Evolutionary conservation across 1,140 invertebrate genomes (phyloP).

Genomic region (Latrodectus geometricus): DNA sequence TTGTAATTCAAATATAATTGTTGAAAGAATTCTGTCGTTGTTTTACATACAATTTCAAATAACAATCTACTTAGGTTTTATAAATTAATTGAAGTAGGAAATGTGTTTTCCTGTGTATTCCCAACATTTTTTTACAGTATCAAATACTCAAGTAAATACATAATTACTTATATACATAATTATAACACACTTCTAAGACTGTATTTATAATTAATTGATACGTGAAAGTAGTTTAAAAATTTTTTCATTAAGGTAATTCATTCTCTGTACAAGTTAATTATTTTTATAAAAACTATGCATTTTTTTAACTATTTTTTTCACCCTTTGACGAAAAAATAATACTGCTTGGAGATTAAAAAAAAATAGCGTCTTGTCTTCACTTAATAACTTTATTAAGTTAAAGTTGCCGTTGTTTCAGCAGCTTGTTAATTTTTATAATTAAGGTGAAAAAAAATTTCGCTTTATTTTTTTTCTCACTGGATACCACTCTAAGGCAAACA

Average conservation of each 20-base stretch:
- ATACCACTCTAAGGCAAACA: conserved; percentile 11
- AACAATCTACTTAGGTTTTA: no score
- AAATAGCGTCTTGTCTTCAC: conserved; percentile 28
- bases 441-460: conserved; percentile 27
- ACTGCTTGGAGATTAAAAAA: conserved; percentile 15
- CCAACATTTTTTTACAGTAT: no score
- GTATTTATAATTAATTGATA: neutral
- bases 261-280: neutral
- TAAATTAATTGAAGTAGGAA: no score
- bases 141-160: neutral
- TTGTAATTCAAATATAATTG: no score
- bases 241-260: neutral
- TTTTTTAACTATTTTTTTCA: conserved; percentile 27
- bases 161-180: neutral
- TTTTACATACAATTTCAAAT: no score
- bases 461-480: conserved; percentile 18
- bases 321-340: conserved; percentile 11
- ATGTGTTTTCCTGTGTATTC: no score
- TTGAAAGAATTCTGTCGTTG: no score
- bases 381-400: conserved; percentile 61
- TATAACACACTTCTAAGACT: neutral
- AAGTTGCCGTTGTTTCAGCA: conserved; percentile 48
- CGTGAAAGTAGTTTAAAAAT: neutral
- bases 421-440: conserved; percentile 57
- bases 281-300: neutral